Percentiles rank a stretch among this genome's conserved stretches.
Conservation (phyloP, 1,140 invertebrate genomes). For the Lepeophtheirus salmonis region DNA sequence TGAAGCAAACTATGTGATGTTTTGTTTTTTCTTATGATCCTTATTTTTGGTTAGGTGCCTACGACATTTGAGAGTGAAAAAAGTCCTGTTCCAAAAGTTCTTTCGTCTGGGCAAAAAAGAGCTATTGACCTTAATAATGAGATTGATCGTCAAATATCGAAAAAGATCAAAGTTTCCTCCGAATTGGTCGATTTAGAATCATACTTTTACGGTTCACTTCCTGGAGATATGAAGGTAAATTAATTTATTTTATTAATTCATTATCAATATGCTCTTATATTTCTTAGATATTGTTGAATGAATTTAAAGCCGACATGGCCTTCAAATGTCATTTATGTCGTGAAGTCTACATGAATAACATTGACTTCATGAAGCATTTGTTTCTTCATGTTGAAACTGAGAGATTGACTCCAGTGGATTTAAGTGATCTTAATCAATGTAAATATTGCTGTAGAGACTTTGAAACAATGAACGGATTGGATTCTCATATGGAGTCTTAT, state of each 20-base stretch:
- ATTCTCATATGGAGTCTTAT: conserved; percentile 27
- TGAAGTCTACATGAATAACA: conserved; percentile 16
- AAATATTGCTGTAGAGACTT: conserved; percentile 31
- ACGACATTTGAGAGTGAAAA: too few relatives aligned
- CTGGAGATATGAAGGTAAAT: neutral
- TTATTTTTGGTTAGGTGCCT: too few relatives aligned
- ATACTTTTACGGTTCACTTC: conserved; percentile 12
- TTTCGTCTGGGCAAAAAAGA: too few relatives aligned
- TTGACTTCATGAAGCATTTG: conserved; percentile 18
- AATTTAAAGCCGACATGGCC: conserved; percentile 18
- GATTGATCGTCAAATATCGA: too few relatives aligned
- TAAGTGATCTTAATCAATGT: conserved; percentile 30
- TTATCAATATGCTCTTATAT: neutral
- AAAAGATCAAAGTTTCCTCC: too few relatives aligned
- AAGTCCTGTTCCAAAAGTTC: too few relatives aligned
- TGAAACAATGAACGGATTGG: conserved; percentile 30
- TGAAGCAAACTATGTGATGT: too few relatives aligned
- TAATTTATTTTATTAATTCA: neutral
- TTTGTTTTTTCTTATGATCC: too few relatives aligned
- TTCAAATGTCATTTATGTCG: conserved; percentile 15
- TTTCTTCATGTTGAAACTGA: conserved; percentile 10
- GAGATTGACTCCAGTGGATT: conserved; percentile 27
- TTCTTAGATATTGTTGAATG: neutral
- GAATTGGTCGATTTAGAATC: conserved; percentile 6
- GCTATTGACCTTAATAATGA: too few relatives aligned